Base-by-base conservation (phyloP, 1,140 invertebrate species). In the Aphaenogaster rudis region DNA sequence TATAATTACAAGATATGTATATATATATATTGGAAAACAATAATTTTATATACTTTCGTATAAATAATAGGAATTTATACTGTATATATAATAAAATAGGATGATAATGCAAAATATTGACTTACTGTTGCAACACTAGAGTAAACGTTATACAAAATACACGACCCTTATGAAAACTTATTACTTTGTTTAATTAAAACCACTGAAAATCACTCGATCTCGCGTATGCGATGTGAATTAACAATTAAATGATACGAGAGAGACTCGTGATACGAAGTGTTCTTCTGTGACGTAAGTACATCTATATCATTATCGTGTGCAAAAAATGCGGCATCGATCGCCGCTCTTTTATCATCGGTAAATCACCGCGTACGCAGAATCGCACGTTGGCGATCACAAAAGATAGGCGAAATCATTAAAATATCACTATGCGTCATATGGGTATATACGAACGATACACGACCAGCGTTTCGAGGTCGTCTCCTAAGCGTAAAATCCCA, bases 31-130 rank as follows among this genome's bases (percentile, higher is more conserved):
- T 48, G 36, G 21, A 84, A 84, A 84, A 87, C 61, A 79, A 86
- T 88, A 86, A 88, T 88, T 88, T 86, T 88, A 66, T 88, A 81
- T 86, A 86, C 76, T 72, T 89, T 89, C 86, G 21, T 88, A 88
- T 88, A 88, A 89, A 85, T 87, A 72, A 76, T 88, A 89, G 50
- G 57, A 71, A 74, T 86, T 84, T 87, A 89, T 85, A 72, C 50
- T 88, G 50, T 89, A 67, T 72, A 79, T 72, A 87, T 89, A 82
- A 77, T 89, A 87, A 61, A 66, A 45, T 87, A 84, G 54, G 21
- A 76, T 57, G 69, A 69, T 87, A 89, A 82, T 57, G 45, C 64
- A 79, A 71, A 87, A 82, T 89, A 89, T 66, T 76, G 64, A 80
- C 54, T 69, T 87, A 82, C 74, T 88, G 88, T 89, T 89, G 63